A percentile compares a stretch with the other conserved stretches of the same genome.
These are phyloP conservation scores for Archips crataeganus DNA, from an alignment of 2,888 invertebrate species.

Conservation along the genomic window DNA sequence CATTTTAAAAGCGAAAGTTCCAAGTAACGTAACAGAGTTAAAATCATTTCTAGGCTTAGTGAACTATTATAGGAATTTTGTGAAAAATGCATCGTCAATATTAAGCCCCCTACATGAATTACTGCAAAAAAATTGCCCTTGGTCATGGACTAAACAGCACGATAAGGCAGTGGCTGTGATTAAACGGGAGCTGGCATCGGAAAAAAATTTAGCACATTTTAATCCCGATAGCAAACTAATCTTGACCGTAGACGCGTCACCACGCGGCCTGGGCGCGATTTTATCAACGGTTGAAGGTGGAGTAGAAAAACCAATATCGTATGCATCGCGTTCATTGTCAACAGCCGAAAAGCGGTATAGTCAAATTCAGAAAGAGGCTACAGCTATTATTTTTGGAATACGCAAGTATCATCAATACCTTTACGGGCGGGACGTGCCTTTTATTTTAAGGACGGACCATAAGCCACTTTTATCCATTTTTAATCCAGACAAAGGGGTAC, in stretches of 20 bases:
- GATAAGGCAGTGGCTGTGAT: too few relatives aligned
- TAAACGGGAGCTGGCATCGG: too few relatives aligned
- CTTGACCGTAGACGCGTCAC: neutral
- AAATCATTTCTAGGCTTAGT: too few relatives aligned
- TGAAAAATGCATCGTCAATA: too few relatives aligned
- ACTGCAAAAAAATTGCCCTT: neutral
- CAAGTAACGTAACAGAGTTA: too few relatives aligned
- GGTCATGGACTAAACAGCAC: neutral
- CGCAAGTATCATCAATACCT: neutral
- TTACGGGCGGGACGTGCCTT: neutral
- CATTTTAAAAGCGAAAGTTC: too few relatives aligned
- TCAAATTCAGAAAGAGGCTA: neutral
- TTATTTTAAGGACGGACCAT: conserved; percentile 43
- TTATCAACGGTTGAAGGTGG: neutral
- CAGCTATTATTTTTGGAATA: neutral
- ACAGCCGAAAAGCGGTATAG: neutral
- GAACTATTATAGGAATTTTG: too few relatives aligned
- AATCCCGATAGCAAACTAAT: too few relatives aligned
- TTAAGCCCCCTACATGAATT: too few relatives aligned
- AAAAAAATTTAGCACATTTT: too few relatives aligned
- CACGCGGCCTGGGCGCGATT: neutral
- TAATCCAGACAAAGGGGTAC: conserved; percentile 48
- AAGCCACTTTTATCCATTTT: conserved; percentile 52
- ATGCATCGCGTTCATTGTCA: neutral
- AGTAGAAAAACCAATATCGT: conserved; percentile 4